phyloP scores from a whole-genome alignment of 2,113 vertebrate genomes.

The Sakesphorus luctuosus region DNA sequence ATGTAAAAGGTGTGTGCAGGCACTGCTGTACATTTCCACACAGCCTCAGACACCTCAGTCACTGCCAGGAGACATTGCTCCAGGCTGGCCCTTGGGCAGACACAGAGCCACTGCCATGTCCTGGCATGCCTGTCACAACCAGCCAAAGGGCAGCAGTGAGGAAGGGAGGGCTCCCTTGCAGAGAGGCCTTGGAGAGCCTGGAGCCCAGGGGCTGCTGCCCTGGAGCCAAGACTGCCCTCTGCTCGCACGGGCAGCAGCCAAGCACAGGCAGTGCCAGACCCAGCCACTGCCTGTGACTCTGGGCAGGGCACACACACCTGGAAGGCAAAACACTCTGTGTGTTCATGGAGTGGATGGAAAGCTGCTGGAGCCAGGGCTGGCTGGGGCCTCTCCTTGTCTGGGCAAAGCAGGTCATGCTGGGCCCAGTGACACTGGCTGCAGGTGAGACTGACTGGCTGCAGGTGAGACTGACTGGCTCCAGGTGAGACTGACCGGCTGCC shows the following conservation, averaged over 20 bases:
- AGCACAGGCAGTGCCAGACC: not conserved
- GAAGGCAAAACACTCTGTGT: not conserved
- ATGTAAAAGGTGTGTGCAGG: not conserved
- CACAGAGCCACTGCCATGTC: not conserved
- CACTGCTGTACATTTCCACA: not conserved
- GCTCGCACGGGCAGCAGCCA: not conserved
- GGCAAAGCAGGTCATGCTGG: fast-evolving
- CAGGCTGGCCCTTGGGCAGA: not conserved
- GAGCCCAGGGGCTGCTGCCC: not conserved
- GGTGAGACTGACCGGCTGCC: no score
- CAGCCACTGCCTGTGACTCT: not conserved
- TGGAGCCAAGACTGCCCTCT: not conserved
- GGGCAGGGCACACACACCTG: not conserved
- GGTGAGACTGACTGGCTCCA: not conserved
- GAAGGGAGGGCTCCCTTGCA: not conserved
- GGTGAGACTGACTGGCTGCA: not conserved
- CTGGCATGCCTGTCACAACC: not conserved
- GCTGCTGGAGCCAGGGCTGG: not conserved
- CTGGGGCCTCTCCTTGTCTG: not conserved
- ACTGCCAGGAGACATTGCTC: not conserved
- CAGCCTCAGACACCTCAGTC: not conserved
- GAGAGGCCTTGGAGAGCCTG: not conserved
- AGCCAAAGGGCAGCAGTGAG: not conserved
- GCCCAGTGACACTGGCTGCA: fast-evolving
- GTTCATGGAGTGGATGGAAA: not conserved